Evolutionary conservation across 2,888 invertebrate genomes (phyloP), one percentile per base, ranked within the genome.

Genomic region (Leptinotarsa juncta): DNA sequence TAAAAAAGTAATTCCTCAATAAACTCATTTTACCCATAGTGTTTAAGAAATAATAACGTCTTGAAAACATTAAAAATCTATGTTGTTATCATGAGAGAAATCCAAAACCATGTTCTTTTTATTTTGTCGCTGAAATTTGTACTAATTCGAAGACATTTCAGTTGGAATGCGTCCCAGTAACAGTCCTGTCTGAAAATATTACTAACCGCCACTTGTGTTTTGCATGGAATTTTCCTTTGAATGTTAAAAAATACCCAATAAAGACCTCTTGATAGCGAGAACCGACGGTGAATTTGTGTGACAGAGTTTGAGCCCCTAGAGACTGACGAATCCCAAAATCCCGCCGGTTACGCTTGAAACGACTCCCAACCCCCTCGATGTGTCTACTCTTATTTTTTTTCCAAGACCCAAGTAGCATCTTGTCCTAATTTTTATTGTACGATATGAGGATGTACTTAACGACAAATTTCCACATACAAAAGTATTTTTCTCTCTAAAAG

Each of bases 401-500:
- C 71, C 75, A 78, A 80, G 75, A 82, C 85, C 87, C 87, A 87
- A 87, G 87, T 87, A 87, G 87, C 87, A 87, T 87, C 84, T 85
- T 83, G 82, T 78, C 78, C 75, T 77, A 76, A 73, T 72, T 53
- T 77, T 42, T 42, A 73, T 71, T 53, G 78, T 68, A 74, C 70
- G 70, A 79, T 67, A 70, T 80, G 75, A 79, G 73, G 55, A 79
- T 78, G 77, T 77, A 77, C 71, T 77, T 42, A 76, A 77, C 79
- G 76, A 77, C 76, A 78, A 73, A 76, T 73, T 66, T 78, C 74
- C 70, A 68, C 74, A 72, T 70, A 67, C 67, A 26, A 74, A 69
- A 71, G 49, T 74, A 66, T 71, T 73, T 75, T 78, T 81, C 78
- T 80, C 82, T 82, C 79, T 83, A 80, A 84, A 82, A 84, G 81